A percentile compares a stretch with the other conserved stretches of the same genome.
These are phyloP conservation scores for Tubulanus polymorphus DNA, from an alignment of 2,888 invertebrate genomes.

Conservation along the genomic window DNA sequence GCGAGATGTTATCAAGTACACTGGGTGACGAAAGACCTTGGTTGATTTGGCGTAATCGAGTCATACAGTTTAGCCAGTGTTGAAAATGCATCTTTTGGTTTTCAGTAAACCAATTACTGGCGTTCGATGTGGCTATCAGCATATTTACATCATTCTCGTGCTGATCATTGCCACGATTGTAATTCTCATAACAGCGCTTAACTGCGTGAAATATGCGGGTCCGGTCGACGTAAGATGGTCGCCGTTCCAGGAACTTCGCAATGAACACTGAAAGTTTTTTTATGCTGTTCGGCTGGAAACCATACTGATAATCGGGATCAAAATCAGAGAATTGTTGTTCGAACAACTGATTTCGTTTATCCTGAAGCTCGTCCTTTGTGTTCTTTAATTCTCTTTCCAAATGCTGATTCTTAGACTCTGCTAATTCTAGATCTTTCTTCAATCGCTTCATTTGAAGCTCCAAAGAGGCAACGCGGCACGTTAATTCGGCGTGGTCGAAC, in stretches of 20 bases:
- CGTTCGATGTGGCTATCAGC: conserved; percentile 45
- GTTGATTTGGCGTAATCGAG: no score
- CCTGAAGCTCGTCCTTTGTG: conserved; percentile 33
- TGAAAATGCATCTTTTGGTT: conserved; percentile 31
- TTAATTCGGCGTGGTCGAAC: conserved; percentile 28
- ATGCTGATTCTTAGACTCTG: conserved; percentile 34
- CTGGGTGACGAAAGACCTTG: no score
- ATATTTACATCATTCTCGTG: conserved; percentile 44
- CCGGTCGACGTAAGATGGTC: conserved; percentile 36
- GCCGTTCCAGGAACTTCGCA: conserved; percentile 31
- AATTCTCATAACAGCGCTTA: conserved; percentile 38
- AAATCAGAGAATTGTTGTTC: conserved; percentile 31
- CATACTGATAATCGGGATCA: conserved; percentile 39
- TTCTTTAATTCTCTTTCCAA: conserved; percentile 35
- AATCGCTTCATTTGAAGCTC: conserved; percentile 37
- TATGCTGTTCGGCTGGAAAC: conserved; percentile 33
- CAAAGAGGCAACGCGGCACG: conserved; percentile 34
- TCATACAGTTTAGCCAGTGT: no score
- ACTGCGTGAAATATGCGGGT: conserved; percentile 36
- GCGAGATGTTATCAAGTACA: no score
- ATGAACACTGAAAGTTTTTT: conserved; percentile 37
- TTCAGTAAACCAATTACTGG: conserved; percentile 45
- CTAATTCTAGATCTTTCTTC: conserved; percentile 36
- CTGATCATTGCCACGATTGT: conserved; percentile 27
- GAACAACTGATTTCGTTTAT: conserved; percentile 26